phyloP scores from a whole-genome alignment of 2,888 invertebrate genomes.

The Nowickia ferox region DNA sequence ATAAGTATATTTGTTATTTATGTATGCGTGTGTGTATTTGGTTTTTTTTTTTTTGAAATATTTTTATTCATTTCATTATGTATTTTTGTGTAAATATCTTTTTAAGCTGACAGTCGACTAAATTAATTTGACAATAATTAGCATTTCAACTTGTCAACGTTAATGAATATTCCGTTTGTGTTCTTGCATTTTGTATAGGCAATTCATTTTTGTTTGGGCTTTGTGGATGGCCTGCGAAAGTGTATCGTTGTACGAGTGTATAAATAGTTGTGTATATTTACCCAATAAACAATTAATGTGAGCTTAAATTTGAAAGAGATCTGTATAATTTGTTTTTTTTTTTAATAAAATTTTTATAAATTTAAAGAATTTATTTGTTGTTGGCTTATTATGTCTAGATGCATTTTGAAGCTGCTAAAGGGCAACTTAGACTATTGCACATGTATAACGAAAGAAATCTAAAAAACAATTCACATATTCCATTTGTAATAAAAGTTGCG shows the following conservation, averaged over 20 bases:
- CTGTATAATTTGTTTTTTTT: no score
- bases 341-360: no score
- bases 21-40: constrained; percentile 51
- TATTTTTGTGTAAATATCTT: constrained; percentile 72
- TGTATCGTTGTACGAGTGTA: background rate
- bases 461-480: no score
- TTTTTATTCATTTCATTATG: constrained; percentile 76
- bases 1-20: constrained; percentile 45
- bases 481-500: no score
- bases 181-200: constrained; percentile 12
- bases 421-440: no score
- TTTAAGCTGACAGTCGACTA: constrained; percentile 82
- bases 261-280: background rate
- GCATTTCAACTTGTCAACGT: constrained; percentile 82
- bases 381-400: no score
- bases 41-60: constrained; percentile 25
- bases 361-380: no score
- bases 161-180: constrained; percentile 78
- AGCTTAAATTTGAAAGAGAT: no score
- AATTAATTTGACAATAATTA: constrained; percentile 83
- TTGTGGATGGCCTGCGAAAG: background rate
- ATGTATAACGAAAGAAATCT: no score
- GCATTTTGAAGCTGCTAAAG: no score
- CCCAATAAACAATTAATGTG: no score
- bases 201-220: constrained; percentile 11